A percentile compares a stretch with the other conserved stretches of the same genome.
Conservation (phyloP, 92 coral and sea anemone species). For the Bergia puertoricense region DNA sequence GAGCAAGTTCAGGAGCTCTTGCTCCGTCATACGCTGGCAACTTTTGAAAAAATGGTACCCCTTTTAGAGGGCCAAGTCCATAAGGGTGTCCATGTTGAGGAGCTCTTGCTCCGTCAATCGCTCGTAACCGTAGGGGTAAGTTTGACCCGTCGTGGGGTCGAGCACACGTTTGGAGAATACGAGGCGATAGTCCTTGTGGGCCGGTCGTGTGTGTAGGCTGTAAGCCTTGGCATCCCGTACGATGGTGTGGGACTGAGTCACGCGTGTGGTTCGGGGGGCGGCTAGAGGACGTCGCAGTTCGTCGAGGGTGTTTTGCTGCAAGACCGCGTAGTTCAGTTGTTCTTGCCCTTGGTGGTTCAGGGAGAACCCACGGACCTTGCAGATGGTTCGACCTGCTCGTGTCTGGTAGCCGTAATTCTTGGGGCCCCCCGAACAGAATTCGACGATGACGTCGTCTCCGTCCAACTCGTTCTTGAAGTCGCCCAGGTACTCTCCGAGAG, state of each 20-base stretch:
- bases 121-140: neutral
- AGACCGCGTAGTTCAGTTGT: neutral
- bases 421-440: conserved; percentile 8
- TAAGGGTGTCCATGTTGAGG: neutral
- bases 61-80: conserved; percentile 10
- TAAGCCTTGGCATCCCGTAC: neutral
- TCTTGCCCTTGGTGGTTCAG: conserved; percentile 6
- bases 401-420: conserved; percentile 14
- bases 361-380: conserved; percentile 37
- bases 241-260: conserved; percentile 2
- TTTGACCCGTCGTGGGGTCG: neutral
- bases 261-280: neutral
- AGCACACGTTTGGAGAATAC: neutral
- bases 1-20: too few species aligned
- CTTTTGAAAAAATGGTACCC: conserved; percentile 4
- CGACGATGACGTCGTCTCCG: neutral
- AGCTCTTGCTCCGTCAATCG: conserved; percentile 4
- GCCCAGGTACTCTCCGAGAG: conserved; percentile 5
- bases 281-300: neutral
- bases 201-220: neutral
- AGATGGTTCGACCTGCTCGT: neutral
- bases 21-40: too few species aligned
- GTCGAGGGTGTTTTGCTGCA: neutral
- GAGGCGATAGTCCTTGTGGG: neutral
- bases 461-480: neutral